Conservation (phyloP, 2,888 invertebrate species). For the Criorhina ranunculi region DNA sequence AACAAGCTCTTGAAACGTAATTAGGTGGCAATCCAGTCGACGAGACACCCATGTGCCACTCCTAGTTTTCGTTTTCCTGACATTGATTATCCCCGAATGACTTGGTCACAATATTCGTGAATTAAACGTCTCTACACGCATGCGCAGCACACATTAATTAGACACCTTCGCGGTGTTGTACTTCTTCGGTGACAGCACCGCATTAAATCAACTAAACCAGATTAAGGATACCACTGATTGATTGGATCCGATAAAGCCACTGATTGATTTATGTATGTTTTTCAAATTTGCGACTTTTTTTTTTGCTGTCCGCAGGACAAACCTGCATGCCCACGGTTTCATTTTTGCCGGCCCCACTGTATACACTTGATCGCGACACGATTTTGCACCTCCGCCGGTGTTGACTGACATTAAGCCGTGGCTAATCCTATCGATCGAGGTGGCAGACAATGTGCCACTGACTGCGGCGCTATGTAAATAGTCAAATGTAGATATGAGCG, state of each 20-base stretch:
- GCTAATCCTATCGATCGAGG: constrained; percentile 33
- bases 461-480: constrained; percentile 13
- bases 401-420: constrained; percentile 35
- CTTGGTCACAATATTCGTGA: constrained; percentile 19
- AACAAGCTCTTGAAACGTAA: constrained; percentile 55
- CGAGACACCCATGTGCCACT: constrained; percentile 49
- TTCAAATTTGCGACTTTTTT: constrained; percentile 7
- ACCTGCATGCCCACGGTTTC: constrained; percentile 9
- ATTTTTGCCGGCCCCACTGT: neutral
- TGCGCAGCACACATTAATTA: constrained; percentile 58
- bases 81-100: constrained; percentile 56
- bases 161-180: constrained; percentile 50
- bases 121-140: constrained; percentile 35
- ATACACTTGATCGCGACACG: neutral
- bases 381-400: neutral
- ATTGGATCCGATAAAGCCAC: constrained; percentile 51
- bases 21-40: constrained; percentile 52
- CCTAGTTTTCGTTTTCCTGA: constrained; percentile 44
- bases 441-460: constrained; percentile 35
- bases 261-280: constrained; percentile 66
- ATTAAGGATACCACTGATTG: constrained; percentile 66
- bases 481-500: no score
- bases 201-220: constrained; percentile 53
- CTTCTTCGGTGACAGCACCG: constrained; percentile 10
- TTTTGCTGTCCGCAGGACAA: neutral